Conservation (phyloP, 2,888 invertebrate species). For the Iselma pallidipennis region DNA sequence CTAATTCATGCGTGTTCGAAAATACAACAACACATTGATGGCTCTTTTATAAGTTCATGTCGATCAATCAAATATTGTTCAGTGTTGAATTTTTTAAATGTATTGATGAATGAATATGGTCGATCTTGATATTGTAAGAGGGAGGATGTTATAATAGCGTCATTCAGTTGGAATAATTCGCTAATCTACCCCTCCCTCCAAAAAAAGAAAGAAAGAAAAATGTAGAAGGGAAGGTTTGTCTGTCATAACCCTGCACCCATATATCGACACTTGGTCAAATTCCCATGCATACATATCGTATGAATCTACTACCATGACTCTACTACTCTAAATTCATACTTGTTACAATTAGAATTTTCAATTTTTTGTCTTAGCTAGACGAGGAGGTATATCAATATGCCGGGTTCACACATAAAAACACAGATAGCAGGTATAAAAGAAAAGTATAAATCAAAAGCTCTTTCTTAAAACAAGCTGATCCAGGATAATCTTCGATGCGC, state of each 20-base stretch:
- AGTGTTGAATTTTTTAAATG: conserved; percentile 4
- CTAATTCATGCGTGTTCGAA: conserved; percentile 45
- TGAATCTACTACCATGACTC: no score
- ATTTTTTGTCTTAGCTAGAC: no score
- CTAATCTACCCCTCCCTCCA: conserved; percentile 52
- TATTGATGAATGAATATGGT: conserved; percentile 24
- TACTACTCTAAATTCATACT: no score
- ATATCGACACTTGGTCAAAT: conserved; percentile 49
- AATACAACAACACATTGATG: conserved; percentile 37
- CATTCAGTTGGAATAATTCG: conserved; percentile 54
- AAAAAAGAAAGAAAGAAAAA: background rate
- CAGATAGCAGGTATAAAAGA: conserved; percentile 5
- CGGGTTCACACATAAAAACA: no score
- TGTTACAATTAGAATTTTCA: no score
- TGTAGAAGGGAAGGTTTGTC: conserved; percentile 29
- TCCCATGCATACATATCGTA: conserved; percentile 51
- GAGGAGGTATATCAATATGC: no score
- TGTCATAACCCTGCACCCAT: conserved; percentile 43
- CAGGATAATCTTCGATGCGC: conserved; percentile 57
- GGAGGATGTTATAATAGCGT: conserved; percentile 46
- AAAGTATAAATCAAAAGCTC: conserved; percentile 46
- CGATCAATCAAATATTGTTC: conserved; percentile 47
- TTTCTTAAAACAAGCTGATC: conserved; percentile 54
- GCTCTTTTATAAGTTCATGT: conserved; percentile 48
- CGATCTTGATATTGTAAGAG: conserved; percentile 21